Base-by-base conservation (phyloP, 2,888 invertebrate genomes). In the Cryptosula pallasiana region DNA sequence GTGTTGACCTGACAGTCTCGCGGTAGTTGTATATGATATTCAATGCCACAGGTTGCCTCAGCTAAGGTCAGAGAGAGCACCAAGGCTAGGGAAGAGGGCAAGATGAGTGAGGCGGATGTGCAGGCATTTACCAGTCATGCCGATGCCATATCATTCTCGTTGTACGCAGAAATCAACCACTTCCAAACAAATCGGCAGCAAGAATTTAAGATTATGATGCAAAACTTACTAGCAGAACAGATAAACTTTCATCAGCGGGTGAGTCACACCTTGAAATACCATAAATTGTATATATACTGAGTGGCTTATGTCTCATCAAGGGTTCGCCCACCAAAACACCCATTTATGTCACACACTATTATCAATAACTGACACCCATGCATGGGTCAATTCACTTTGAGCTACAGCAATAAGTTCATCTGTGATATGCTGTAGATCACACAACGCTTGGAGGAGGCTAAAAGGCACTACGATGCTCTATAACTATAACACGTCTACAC, bases 101-200 rank as follows among this genome's bases (percentile, higher is more conserved):
- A 92, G 86, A 91, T 94, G 89, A 90, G 90, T 77, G 89, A 91
- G 74, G 89, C 89, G 25, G 92, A 94, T 81, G 87, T 94, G 75
- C 90, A 90, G 76, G 92, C 92, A 81, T 91, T 95, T 16, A 87
- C 91, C 75, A 89, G 91, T 77, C 89, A 95, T 78, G 92, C 94
- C 0, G 96, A 98, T 84, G 90, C 94, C 23, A 91, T 97, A 80
- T 94, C 95, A 0, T 96, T 95, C 83, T 91, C 94, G 0, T 89
- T 95, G 74, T 89, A 97, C 83, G 95, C 97, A 72, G 98, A 99
- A 88, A 90, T 97, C 78, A 91, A 91, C 78, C 94, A 97, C 84
- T 96, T 98, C 83, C 94, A 95, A 82, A 86, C 88, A 34, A 94
- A 95, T 82, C 88, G 95, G 76, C 91, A 93, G 69, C 88, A 88